Evolutionary conservation across 2,888 invertebrate genomes (phyloP), one percentile per base, ranked within the genome.

Genomic region (Cantharis rustica): DNA sequence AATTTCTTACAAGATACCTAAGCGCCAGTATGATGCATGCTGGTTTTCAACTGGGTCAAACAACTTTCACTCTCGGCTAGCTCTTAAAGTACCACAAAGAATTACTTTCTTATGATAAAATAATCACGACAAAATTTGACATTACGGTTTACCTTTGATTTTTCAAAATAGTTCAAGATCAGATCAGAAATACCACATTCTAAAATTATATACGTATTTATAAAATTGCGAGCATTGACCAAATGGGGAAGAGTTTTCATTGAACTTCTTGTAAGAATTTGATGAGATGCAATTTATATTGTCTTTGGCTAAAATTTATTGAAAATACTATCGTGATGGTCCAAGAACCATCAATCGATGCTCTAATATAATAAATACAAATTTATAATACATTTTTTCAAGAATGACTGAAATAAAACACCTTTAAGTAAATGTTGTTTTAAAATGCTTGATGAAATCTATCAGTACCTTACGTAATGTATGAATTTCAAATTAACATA

Each of bases 31-130:
- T 72, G 73, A 72, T 74, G 73, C 68, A 66, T 47, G 78, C 71
- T 23, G 64, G 64, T 66, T 63, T 23, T 71, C 7, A 78, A 73
- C 68, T 76, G 72, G 78, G 78, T 78, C 78, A 74, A 61, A 66
- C 73, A 78, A 73, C 78, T 78, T 78, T 78, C 78, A 78, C 78
- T 78, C 76, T 78, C 76, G 31, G 73, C 73, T 73, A 75, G 61
- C 68, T 27, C 64, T 64, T 68, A 62, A 23, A 61, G 74, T 69
- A 72, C 77, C 73, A 69, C 64, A 20, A 66, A 66, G 69, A 75
- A 75, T 75, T 77, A 75, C 77, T 77, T 77, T 77, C 77, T 77
- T 77, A 77, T 74, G 71, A 75, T 69, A 69, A 69, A 63, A 16
- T 17, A 66, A 23, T n/a, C 64, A 66, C 64, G 64, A 66, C 17